A percentile compares a stretch with the other conserved stretches of the same genome.
Evolutionary conservation across 2,888 invertebrate genomes (phyloP).

Genomic region (Camponotus fellah): DNA sequence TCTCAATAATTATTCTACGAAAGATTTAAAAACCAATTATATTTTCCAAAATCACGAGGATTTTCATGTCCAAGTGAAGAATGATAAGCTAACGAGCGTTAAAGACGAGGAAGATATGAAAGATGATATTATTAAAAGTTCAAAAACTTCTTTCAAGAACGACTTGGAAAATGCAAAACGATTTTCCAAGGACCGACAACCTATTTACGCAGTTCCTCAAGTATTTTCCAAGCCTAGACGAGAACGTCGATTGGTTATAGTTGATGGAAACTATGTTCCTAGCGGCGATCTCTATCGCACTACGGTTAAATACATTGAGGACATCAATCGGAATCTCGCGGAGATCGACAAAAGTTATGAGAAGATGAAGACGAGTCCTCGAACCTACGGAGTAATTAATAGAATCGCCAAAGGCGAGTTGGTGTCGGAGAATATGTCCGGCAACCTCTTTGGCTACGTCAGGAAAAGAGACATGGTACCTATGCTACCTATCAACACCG

Average conservation of each 20-base stretch:
- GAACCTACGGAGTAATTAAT: slow-evolving; percentile 78
- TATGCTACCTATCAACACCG: slow-evolving; percentile 81
- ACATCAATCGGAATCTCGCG: slow-evolving; percentile 82
- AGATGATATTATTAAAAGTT: neutral
- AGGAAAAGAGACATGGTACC: slow-evolving; percentile 81
- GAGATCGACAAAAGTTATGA: slow-evolving; percentile 83
- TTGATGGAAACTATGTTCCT: slow-evolving; percentile 81
- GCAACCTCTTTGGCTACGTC: slow-evolving; percentile 69
- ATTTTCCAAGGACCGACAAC: slow-evolving; percentile 68
- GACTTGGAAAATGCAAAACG: slow-evolving; percentile 32
- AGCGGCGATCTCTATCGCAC: slow-evolving; percentile 82
- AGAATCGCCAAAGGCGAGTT: slow-evolving; percentile 73
- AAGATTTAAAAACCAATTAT: neutral
- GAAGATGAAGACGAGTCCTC: slow-evolving; percentile 70
- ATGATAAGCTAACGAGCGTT: neutral
- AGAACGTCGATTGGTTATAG: slow-evolving; percentile 60
- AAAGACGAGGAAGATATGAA: neutral
- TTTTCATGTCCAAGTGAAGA: neutral
- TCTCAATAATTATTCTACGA: neutral
- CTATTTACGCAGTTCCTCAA: slow-evolving; percentile 81
- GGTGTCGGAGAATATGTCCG: slow-evolving; percentile 27
- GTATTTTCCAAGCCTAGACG: slow-evolving; percentile 56
- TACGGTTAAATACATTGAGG: slow-evolving; percentile 82
- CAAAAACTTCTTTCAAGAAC: slow-evolving; percentile 1
- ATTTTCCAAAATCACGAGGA: neutral